These are phyloP conservation scores for Autographa pulchrina DNA, from an alignment of 2,888 invertebrate species.

Conservation along the genomic window DNA sequence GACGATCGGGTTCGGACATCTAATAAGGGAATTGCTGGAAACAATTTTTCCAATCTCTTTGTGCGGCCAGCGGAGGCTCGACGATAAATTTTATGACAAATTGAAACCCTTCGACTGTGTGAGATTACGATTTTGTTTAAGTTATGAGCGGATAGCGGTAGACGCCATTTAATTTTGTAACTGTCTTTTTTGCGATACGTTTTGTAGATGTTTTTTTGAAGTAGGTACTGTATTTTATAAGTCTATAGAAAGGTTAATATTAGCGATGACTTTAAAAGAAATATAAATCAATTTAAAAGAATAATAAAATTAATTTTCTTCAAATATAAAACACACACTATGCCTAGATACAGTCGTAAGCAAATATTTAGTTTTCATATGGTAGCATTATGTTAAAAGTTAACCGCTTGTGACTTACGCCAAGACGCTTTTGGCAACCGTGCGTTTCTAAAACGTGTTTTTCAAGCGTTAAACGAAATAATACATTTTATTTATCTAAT, in stretches of 20 bases:
- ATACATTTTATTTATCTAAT: constrained; percentile 61
- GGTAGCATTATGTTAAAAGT: no score
- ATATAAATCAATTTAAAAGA: no score
- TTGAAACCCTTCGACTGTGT: constrained; percentile 72
- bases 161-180: neutral
- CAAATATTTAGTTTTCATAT: no score
- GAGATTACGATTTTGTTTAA: constrained; percentile 61
- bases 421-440: constrained; percentile 42
- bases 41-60: constrained; percentile 78
- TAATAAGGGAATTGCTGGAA: constrained; percentile 74
- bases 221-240: no score
- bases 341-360: no score
- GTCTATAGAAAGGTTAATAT: no score
- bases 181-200: neutral
- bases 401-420: constrained; percentile 34
- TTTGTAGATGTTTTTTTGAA: no score
- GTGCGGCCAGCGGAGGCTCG: constrained; percentile 67
- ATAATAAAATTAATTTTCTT: no score
- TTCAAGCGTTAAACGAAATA: constrained; percentile 62
- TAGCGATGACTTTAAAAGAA: no score
- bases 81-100: constrained; percentile 79
- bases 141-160: constrained; percentile 38
- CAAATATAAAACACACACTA: no score
- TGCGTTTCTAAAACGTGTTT: constrained; percentile 65
- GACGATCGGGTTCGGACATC: constrained; percentile 63